Evolutionary conservation across 2,113 vertebrate genomes (phyloP).

Genomic region (Megalops atlanticus): DNA sequence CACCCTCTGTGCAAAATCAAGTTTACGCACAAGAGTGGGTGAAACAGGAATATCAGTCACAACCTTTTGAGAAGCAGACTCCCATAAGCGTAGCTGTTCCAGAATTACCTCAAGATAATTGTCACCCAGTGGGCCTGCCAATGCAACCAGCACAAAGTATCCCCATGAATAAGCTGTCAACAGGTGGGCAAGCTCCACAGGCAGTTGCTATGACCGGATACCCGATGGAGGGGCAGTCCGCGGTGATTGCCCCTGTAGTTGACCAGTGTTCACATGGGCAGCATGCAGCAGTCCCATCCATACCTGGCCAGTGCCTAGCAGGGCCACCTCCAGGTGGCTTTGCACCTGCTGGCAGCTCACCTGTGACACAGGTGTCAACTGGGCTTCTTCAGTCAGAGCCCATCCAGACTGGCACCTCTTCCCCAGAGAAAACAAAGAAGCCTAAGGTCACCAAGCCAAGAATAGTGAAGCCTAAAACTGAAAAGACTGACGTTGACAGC

Average conservation of each 20-base stretch:
- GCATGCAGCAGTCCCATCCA: constrained; percentile 9
- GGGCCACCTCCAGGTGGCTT: constrained; percentile 2
- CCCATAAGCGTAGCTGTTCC: neutral
- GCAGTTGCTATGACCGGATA: neutral
- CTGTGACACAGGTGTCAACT: constrained; percentile 9
- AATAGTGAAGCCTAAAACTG: constrained; percentile 51
- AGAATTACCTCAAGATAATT: constrained; percentile 29
- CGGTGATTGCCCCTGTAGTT: constrained; percentile 9
- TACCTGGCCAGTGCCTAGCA: constrained; percentile 16
- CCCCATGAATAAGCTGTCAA: constrained; percentile 17
- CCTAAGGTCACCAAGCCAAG: constrained; percentile 38
- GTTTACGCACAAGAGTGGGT: constrained; percentile 8
- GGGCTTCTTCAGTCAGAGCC: constrained; percentile 13
- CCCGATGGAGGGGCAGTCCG: constrained; percentile 13
- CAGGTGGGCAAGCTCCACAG: neutral
- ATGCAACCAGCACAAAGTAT: constrained; percentile 38
- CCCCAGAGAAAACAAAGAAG: constrained; percentile 26
- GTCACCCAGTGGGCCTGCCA: constrained; percentile 21
- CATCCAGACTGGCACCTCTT: constrained; percentile 4
- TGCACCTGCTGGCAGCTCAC: constrained; percentile 18
- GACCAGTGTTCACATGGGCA: constrained; percentile 36
- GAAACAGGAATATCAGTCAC: constrained; percentile 26
- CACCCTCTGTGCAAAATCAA: neutral
- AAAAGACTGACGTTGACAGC: constrained; percentile 45
- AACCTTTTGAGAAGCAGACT: constrained; percentile 20